A percentile compares a stretch with the other conserved stretches of the same genome.
These are phyloP conservation scores for Halyomorpha halys DNA, from an alignment of 1,140 invertebrate species.

Conservation along the genomic window DNA sequence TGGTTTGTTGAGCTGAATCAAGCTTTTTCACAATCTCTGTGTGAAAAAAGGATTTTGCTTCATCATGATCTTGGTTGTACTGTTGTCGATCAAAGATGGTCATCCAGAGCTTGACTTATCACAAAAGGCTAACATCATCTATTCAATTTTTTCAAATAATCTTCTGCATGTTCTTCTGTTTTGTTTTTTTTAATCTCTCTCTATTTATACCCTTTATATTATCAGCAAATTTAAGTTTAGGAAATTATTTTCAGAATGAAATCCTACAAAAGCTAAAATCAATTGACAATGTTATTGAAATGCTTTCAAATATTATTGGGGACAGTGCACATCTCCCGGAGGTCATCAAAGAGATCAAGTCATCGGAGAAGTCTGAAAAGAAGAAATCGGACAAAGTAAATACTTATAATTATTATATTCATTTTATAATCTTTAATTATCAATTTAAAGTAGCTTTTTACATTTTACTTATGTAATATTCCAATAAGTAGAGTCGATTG, in stretches of 20 bases:
- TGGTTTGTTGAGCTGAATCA: too few species aligned
- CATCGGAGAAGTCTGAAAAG: conserved; percentile 32
- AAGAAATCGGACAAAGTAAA: conserved; percentile 36
- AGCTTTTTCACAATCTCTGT: too few species aligned
- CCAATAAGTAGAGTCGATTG: conserved; percentile 1
- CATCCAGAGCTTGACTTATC: too few species aligned
- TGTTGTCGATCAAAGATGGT: too few species aligned
- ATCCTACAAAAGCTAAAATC: conserved; percentile 72
- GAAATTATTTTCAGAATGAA: conserved; percentile 48
- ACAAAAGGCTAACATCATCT: too few species aligned
- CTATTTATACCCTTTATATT: too few species aligned
- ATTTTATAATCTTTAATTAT: not conserved
- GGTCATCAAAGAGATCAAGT: conserved; percentile 23
- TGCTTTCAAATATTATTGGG: conserved; percentile 66
- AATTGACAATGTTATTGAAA: conserved; percentile 71
- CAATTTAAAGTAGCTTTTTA: not conserved
- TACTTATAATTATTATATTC: conserved; percentile 29
- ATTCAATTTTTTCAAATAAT: too few species aligned
- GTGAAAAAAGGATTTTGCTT: too few species aligned
- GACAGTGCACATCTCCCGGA: conserved; percentile 33
- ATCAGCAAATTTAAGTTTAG: too few species aligned
- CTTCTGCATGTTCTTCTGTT: too few species aligned
- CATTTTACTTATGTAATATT: not conserved
- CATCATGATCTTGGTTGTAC: too few species aligned
- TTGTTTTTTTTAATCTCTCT: too few species aligned